These are phyloP conservation scores for Caranx ignobilis DNA, from an alignment of 2,113 vertebrate species.

Conservation along the genomic window DNA sequence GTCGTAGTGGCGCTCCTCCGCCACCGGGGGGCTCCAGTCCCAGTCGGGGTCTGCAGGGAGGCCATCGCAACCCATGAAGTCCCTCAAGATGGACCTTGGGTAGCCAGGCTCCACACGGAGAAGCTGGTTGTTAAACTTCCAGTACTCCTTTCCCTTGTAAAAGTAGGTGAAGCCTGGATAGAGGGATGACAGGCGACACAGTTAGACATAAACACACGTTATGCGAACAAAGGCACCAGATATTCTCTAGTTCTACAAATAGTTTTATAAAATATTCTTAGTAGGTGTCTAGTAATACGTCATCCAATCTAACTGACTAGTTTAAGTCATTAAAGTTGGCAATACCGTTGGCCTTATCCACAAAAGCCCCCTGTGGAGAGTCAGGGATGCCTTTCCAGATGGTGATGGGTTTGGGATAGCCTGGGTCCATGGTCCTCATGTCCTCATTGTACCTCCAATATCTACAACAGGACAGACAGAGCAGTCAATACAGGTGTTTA, in stretches of 20 bases:
- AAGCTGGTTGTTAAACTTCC: conserved; percentile 99
- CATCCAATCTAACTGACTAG: neutral
- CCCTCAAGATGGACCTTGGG: conserved; percentile 96
- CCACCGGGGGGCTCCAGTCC: conserved; percentile 81
- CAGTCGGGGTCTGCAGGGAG: conserved; percentile 86
- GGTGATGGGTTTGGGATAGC: conserved; percentile 97
- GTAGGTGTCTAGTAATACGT: neutral
- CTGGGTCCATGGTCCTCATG: conserved; percentile 97
- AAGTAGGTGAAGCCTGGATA: conserved; percentile 96
- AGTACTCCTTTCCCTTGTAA: conserved; percentile 99
- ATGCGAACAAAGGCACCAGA: neutral
- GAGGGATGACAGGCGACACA: conserved; percentile 1
- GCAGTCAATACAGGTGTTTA: neutral
- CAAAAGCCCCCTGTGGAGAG: conserved; percentile 97
- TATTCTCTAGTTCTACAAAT: neutral
- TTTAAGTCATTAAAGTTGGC: conserved; percentile 1
- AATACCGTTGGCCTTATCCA: conserved; percentile 97
- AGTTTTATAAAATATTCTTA: neutral
- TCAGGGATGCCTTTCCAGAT: conserved; percentile 99
- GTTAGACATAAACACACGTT: neutral
- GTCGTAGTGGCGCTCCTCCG: conserved; percentile 89
- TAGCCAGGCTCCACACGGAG: conserved; percentile 95
- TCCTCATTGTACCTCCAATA: conserved; percentile 99
- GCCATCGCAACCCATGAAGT: conserved; percentile 98
- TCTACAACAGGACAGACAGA: conserved; percentile 74